These are phyloP conservation scores for Parazoanthus atlanticus DNA, from an alignment of 92 coral and sea anemone species.

Conservation along the genomic window DNA sequence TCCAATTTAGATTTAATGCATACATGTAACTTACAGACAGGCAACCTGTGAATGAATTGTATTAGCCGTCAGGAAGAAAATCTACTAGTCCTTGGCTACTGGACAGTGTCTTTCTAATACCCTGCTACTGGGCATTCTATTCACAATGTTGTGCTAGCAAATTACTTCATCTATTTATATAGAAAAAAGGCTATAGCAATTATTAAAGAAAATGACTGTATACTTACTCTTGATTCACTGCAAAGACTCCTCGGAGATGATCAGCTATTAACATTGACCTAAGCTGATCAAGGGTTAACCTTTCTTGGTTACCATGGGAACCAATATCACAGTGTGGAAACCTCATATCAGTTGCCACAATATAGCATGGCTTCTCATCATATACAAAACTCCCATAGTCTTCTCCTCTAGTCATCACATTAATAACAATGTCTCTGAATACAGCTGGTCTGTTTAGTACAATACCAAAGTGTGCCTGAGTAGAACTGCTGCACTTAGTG, in stretches of 20 bases:
- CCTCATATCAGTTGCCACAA: conserved; percentile 22
- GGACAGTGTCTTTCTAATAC: no score
- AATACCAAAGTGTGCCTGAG: conserved; percentile 56
- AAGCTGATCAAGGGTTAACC: conserved; percentile 2
- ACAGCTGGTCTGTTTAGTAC: conserved; percentile 44
- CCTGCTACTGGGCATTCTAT: no score
- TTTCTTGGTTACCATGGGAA: conserved; percentile 1
- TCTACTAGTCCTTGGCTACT: no score
- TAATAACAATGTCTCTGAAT: conserved; percentile 33
- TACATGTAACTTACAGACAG: no score
- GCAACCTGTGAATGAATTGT: no score
- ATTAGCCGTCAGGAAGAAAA: no score
- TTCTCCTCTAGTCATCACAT: conserved; percentile 36
- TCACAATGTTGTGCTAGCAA: no score
- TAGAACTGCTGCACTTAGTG: conserved; percentile 21
- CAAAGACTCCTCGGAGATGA: neutral
- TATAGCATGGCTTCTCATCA: neutral
- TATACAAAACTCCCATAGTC: conserved; percentile 38
- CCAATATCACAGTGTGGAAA: neutral
- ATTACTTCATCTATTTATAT: no score
- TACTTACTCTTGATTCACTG: neutral
- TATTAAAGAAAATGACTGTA: neutral
- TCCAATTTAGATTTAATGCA: no score
- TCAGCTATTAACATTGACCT: conserved; percentile 9
- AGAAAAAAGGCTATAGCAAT: no score